Base-by-base conservation (phyloP, 2,797 vertebrate genomes). In the Gorsachius magnificus region DNA sequence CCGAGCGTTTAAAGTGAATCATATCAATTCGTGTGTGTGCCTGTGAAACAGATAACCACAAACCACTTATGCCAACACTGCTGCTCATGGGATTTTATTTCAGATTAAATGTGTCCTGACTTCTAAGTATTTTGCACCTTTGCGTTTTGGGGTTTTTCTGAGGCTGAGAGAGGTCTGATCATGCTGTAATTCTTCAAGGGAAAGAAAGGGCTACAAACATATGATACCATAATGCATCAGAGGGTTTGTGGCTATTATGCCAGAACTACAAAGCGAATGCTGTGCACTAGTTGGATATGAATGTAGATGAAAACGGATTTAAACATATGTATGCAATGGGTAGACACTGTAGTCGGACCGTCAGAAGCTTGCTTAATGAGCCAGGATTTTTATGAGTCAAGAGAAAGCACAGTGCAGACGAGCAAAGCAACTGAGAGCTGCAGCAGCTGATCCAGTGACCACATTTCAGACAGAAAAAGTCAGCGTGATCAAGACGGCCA, bases 341-440 rank as follows among this genome's bases (percentile, higher is more conserved):
- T 80, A 96, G 97, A 97, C 94, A 94, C 65, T 79, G 74, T 92
- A 60, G 72, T 60, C 29, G 9, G 92, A 87, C 95, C 58, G 56
- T 94, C 75, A 94, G 91, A 91, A 93, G 87, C 85, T 93, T 96
- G 51, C 54, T 89, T 94, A 83, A 83, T 63, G 87, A 95, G 76
- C 57, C 89, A 95, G 93, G 93, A 96, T 90, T 96, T 97, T 96
- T 96, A 95, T 96, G 96, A 98, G 96, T 97, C 92, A 97, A 97
- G 96, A 97, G 96, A 98, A 97, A 97, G 95, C 95, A 75, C 57
- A 89, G 90, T 79, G 90, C 87, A 90, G 91, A 96, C 25, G 46
- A 91, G 66, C 90, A 96, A 96, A 96, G 85, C 79, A 95, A 95
- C 79, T 87, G 85, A 95, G 86, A 93, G 87, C 79, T 97, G 85